These are phyloP conservation scores for Hartigia nigra DNA, from an alignment of 2,888 invertebrate species.

Conservation along the genomic window DNA sequence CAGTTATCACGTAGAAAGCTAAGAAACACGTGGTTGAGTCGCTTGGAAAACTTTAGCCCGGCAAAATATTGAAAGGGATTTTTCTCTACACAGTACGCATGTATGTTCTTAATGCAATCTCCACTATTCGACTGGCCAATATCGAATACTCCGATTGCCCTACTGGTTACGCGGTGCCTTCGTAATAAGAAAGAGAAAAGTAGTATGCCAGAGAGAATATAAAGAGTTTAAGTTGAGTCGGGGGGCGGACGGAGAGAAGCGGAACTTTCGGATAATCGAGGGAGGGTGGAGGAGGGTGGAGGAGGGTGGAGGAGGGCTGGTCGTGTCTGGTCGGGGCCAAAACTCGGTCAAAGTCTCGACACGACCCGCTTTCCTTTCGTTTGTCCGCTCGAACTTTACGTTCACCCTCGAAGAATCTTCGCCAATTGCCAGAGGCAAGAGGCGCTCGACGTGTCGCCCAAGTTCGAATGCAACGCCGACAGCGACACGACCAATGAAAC, in stretches of 20 bases:
- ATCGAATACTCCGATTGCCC: too few species aligned
- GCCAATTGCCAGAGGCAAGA: neutral
- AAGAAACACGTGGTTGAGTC: neutral
- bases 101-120: neutral
- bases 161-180: neutral
- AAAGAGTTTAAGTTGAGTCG: neutral
- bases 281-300: neutral
- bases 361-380: conserved; percentile 44
- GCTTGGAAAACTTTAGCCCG: neutral
- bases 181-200: neutral
- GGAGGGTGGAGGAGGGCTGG: neutral
- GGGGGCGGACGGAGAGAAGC: neutral
- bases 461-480: neutral
- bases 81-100: neutral
- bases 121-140: too few species aligned
- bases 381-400: neutral
- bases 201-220: neutral
- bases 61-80: too few species aligned
- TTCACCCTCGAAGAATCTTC: neutral
- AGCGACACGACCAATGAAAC: neutral
- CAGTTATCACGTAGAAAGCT: too few species aligned
- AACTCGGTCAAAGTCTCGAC: conserved; percentile 65
- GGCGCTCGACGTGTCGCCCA: neutral
- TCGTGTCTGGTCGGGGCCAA: conserved; percentile 50
- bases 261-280: neutral